phyloP scores from a whole-genome alignment of 2,888 invertebrate species.

The Troides helena region DNA sequence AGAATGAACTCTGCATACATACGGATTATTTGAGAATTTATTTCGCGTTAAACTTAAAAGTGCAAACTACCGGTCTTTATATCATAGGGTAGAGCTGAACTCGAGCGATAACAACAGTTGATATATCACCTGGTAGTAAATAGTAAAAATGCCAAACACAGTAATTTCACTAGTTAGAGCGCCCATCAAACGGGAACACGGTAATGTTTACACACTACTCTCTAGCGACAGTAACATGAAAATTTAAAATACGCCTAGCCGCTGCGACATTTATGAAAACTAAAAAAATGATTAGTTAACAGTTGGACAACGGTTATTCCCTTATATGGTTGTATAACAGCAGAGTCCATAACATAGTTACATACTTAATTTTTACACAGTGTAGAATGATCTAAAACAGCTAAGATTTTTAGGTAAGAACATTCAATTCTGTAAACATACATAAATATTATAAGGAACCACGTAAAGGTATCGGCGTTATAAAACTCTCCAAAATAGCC shows the following conservation, averaged over 20 bases:
- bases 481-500: slow-evolving; percentile 25
- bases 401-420: background rate
- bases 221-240: too few species aligned
- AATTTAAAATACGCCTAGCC: too few species aligned
- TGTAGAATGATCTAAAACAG: slow-evolving; percentile 5
- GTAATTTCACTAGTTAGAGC: too few species aligned
- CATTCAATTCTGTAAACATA: background rate
- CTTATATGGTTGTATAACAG: background rate
- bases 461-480: slow-evolving; percentile 13
- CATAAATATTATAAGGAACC: slow-evolving; percentile 5
- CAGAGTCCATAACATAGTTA: slow-evolving; percentile 11
- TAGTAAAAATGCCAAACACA: too few species aligned
- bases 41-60: background rate
- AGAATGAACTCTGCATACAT: slow-evolving; percentile 21
- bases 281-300: too few species aligned
- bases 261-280: too few species aligned
- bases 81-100: too few species aligned
- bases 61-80: too few species aligned
- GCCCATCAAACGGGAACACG: too few species aligned
- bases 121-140: too few species aligned
- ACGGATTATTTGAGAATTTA: background rate
- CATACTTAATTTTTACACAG: slow-evolving; percentile 5
- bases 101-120: too few species aligned
- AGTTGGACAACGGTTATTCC: background rate
- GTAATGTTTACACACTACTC: too few species aligned